Percentiles rank a stretch among this genome's conserved stretches.
Conservation (phyloP, 1,140 invertebrate species). For the Trichonephila clavata region DNA sequence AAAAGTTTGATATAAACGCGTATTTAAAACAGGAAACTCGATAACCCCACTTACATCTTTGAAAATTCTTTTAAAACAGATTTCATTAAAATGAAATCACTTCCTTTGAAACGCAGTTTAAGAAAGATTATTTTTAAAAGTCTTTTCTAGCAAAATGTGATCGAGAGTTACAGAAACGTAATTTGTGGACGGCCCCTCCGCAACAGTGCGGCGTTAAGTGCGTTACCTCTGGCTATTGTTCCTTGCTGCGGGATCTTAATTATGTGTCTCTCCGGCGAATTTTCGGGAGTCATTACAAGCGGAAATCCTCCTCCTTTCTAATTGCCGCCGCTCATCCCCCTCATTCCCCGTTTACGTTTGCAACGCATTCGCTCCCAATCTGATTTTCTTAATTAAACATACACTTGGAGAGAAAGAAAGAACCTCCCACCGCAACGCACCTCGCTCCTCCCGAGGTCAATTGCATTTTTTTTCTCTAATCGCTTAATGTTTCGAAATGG, state of each 20-base stretch:
- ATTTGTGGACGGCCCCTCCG: slow-evolving; percentile 48
- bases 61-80: no score
- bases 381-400: slow-evolving; percentile 77
- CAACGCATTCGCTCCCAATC: slow-evolving; percentile 71
- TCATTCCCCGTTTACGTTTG: slow-evolving; percentile 55
- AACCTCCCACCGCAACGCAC: background rate
- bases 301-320: slow-evolving; percentile 76
- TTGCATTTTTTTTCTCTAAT: slow-evolving; percentile 42
- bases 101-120: no score
- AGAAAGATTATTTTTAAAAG: no score
- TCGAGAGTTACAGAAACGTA: background rate
- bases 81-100: no score
- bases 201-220: slow-evolving; percentile 59
- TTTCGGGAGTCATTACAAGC: slow-evolving; percentile 77
- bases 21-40: no score
- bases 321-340: slow-evolving; percentile 62
- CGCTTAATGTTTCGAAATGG: slow-evolving; percentile 67
- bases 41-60: no score
- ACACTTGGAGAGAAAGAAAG: slow-evolving; percentile 55
- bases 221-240: slow-evolving; percentile 76
- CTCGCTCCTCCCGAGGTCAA: slow-evolving; percentile 34
- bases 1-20: no score
- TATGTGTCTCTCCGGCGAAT: slow-evolving; percentile 76
- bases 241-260: slow-evolving; percentile 76
- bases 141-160: no score